Percentiles rank a stretch among this genome's conserved stretches.
phyloP scores from a whole-genome alignment of 2,113 vertebrate species.

The Rhagologus leucostigma region DNA sequence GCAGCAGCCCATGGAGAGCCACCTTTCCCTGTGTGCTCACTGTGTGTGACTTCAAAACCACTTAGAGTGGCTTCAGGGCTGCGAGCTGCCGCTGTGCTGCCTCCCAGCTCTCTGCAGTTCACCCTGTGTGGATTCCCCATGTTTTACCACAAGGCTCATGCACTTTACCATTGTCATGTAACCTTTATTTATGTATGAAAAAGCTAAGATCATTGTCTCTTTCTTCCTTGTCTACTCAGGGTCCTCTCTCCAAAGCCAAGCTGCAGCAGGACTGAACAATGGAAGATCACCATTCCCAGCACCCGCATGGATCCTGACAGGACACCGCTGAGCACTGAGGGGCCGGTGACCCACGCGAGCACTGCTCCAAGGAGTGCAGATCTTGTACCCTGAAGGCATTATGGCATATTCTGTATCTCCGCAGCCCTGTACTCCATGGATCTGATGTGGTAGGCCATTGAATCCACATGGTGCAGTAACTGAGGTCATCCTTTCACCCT shows the following conservation, averaged over 20 bases:
- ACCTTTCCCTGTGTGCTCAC: not conserved
- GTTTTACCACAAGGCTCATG: not conserved
- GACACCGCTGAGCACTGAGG: rapidly evolving
- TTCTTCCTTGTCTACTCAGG: not conserved
- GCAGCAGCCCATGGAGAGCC: not conserved
- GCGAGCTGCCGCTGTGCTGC: not conserved
- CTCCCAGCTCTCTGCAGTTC: not conserved
- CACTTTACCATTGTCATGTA: not conserved
- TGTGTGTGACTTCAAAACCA: not conserved
- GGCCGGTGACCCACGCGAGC: rapidly evolving
- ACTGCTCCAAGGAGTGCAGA: rapidly evolving
- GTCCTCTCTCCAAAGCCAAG: not conserved
- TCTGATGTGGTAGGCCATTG: not conserved
- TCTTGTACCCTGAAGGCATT: not conserved
- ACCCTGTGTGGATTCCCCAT: not conserved
- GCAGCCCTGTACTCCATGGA: not conserved
- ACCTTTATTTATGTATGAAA: not conserved
- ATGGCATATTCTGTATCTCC: not conserved
- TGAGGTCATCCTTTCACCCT: not conserved
- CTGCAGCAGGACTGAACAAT: no score
- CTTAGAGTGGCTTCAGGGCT: not conserved
- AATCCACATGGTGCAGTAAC: not conserved
- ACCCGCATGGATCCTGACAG: rapidly evolving
- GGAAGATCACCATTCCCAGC: not conserved
- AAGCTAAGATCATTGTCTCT: not conserved